A percentile compares a stretch with the other conserved stretches of the same genome.
phyloP scores from a whole-genome alignment of 92 coral and sea anemone genomes.

The Palythoa caribaeorum region DNA sequence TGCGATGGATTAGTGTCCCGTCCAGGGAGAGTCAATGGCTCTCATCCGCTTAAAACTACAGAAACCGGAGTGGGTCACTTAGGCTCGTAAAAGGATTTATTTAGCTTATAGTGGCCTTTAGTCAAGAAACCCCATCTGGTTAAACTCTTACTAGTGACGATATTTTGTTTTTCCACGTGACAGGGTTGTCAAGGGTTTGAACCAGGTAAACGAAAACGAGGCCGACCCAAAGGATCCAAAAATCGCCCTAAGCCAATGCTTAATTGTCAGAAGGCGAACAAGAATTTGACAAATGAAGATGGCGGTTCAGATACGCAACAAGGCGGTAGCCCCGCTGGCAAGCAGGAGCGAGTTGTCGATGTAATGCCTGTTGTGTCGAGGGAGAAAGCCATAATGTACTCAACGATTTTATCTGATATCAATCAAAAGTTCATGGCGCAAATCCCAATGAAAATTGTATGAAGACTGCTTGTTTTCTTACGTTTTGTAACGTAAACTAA shows the following conservation, averaged over 20 bases:
- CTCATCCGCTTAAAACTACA: no score
- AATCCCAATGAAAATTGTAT: conserved; percentile 85
- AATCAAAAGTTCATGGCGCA: conserved; percentile 95
- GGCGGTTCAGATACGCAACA: conserved; percentile 61
- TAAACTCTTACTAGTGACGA: background rate
- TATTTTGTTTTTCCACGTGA: background rate
- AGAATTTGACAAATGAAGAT: conserved; percentile 18
- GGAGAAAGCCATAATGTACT: conserved; percentile 89
- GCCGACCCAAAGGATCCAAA: conserved; percentile 98
- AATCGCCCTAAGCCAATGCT: conserved; percentile 90
- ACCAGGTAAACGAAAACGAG: conserved; percentile 86
- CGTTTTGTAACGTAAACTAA: background rate
- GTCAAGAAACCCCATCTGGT: background rate
- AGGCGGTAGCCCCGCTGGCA: conserved; percentile 59
- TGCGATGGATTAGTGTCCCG: no score
- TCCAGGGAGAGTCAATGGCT: no score
- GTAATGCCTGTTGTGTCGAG: conserved; percentile 86
- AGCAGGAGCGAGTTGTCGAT: conserved; percentile 64
- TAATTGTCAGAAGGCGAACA: conserved; percentile 57
- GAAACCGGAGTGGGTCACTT: no score
- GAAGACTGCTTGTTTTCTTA: background rate
- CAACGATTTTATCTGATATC: conserved; percentile 87
- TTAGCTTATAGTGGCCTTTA: no score
- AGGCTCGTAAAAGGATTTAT: no score
- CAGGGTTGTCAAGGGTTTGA: conserved; percentile 67